Evolutionary conservation across 2,113 vertebrate species (phyloP).

Genomic region (Proteles cristata): DNA sequence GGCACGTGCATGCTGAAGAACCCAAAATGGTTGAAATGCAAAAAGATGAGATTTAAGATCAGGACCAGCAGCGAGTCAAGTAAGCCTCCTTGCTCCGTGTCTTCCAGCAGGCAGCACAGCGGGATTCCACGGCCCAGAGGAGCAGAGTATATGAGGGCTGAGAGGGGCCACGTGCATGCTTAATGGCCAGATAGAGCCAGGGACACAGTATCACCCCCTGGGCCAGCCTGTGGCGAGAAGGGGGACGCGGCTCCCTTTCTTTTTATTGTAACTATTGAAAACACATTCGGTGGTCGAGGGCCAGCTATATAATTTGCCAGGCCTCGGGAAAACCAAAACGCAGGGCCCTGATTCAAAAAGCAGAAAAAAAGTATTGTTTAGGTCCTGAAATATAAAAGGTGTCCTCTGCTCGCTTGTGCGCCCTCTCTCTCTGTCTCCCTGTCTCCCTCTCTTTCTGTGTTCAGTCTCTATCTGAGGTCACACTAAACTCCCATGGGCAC

Average conservation of each 20-base stretch:
- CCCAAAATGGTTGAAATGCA: neutral
- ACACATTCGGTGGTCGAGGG: neutral
- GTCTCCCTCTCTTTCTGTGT: neutral
- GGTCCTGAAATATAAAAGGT: neutral
- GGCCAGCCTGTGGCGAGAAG: neutral
- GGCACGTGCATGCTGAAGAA: neutral
- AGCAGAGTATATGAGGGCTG: neutral
- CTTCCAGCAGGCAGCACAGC: neutral
- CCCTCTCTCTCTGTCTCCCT: neutral
- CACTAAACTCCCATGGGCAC: neutral
- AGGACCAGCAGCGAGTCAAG: neutral
- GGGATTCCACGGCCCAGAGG: neutral
- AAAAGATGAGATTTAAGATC: neutral
- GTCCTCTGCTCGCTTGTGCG: neutral
- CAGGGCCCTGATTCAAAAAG: neutral
- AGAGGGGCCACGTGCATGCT: neutral
- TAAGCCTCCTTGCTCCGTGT: constrained; percentile 4
- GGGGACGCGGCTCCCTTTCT: neutral
- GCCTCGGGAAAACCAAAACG: constrained; percentile 30
- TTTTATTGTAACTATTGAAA: neutral
- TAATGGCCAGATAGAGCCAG: neutral
- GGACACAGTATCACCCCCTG: neutral
- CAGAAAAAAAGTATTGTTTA: neutral
- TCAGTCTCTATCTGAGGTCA: neutral
- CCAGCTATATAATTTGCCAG: neutral